Base-by-base conservation (phyloP, 2,797 vertebrate genomes). In the Lithobates sylvaticus region DNA sequence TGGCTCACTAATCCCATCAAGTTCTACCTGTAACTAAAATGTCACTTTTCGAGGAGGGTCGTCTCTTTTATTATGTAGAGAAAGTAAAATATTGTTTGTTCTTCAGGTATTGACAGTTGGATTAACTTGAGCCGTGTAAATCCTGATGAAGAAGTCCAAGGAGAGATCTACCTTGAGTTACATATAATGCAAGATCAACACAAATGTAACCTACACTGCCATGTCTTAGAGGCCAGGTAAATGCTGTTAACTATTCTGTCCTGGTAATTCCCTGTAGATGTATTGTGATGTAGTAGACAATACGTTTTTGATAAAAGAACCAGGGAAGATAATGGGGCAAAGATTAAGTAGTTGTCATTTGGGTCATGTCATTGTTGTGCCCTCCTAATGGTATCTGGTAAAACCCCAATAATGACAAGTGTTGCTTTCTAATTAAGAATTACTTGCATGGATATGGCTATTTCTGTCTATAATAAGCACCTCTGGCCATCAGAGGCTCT, bases 141-240 rank as follows among this genome's bases (percentile, higher is more conserved):
- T 88, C 97, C 96, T 0, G 94, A 97, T 2, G 93, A 96, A 1
- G 97, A 99, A 90, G 96, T 98, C 75, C 97, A 98, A 91, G 97
- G 97, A 0, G 97, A 99, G 92, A 94, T 98, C 90, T 94, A 94
- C n/a, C 89, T 97, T 89, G 93, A 94, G 2, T 89, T 98, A 89
- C 88, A 89, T 86, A 90, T 97, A 4, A 90, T 93, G 26, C 90
- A 94, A 88, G 93, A 90, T 0, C 70, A 84, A 7, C 91, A 91
- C 54, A 95, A 92, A 0, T 90, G 91, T 58, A 90, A 90, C 68
- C 93, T 98, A 77, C 92, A 90, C 77, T 98, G 97, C 85, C 95
- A 95, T 34, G 91, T 98, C 88, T 94, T 96, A 0, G 94, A 96
- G 92, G 97, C 97, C 91, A 97, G 97, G 97, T 97, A 90, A 90